These are phyloP conservation scores for Holacanthus passer DNA, from an alignment of 2,113 vertebrate species.

Conservation along the genomic window DNA sequence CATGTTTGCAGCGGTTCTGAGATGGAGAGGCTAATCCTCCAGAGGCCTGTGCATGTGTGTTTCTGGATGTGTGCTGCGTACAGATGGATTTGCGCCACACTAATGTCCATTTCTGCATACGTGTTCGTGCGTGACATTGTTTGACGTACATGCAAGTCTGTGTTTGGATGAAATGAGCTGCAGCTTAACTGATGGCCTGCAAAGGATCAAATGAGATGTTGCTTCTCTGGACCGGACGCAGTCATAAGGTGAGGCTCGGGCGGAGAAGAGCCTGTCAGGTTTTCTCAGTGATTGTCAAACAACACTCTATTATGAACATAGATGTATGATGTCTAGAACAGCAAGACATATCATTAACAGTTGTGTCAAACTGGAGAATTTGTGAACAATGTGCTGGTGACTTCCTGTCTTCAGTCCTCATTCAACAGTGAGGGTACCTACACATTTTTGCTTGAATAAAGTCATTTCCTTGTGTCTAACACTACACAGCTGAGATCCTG, in stretches of 20 bases:
- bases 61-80: background rate
- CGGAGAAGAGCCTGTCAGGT: slow-evolving; percentile 14
- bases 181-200: slow-evolving; percentile 47
- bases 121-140: slow-evolving; percentile 31
- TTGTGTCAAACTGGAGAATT: background rate
- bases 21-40: slow-evolving; percentile 48
- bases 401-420: background rate
- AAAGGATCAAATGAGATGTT: slow-evolving; percentile 34
- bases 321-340: background rate
- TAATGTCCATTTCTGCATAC: slow-evolving; percentile 14
- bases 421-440: background rate
- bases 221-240: background rate
- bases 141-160: slow-evolving; percentile 38
- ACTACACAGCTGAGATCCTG: background rate
- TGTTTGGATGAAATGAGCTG: slow-evolving; percentile 60
- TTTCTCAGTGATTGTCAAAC: slow-evolving; percentile 48
- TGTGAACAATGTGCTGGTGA: background rate
- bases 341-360: background rate
- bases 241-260: slow-evolving; percentile 5
- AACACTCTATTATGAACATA: background rate
- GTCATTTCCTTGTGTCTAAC: background rate
- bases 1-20: slow-evolving; percentile 50
- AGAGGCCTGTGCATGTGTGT: slow-evolving; percentile 10
- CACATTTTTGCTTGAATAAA: background rate
- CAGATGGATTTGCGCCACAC: slow-evolving; percentile 3